Conservation (phyloP, 2,113 vertebrate genomes). For the Sisor rabdophorus region DNA sequence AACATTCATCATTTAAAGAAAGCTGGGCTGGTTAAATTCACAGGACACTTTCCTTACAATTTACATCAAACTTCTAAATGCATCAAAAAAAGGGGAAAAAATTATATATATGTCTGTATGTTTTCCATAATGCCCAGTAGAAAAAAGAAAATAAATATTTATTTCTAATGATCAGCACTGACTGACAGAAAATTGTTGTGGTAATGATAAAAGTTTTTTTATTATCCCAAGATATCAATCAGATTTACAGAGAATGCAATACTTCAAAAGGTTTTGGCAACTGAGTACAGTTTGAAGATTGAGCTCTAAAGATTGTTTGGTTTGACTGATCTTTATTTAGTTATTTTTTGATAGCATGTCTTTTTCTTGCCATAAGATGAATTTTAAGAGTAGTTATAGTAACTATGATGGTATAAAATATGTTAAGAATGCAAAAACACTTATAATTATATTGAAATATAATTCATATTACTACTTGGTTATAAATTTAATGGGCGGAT, state of each 20-base stretch:
- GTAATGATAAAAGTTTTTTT: background rate
- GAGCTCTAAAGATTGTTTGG: too few species aligned
- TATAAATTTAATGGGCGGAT: too few species aligned
- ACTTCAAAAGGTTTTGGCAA: too few species aligned
- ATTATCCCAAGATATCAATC: background rate
- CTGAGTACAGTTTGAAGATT: too few species aligned
- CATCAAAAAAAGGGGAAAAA: background rate
- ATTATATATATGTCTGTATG: background rate
- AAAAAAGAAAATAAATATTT: too few species aligned
- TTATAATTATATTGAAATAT: background rate
- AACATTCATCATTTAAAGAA: constrained; percentile 12
- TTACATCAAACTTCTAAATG: background rate
- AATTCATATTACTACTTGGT: too few species aligned
- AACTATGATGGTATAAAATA: background rate
- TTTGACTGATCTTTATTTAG: too few species aligned
- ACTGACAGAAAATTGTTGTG: background rate
- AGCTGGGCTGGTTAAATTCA: background rate
- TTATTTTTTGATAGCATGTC: too few species aligned
- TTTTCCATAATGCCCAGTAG: background rate
- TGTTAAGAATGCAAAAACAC: too few species aligned
- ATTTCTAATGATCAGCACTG: background rate
- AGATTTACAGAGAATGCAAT: background rate
- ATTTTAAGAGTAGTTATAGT: background rate
- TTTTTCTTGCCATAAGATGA: too few species aligned
- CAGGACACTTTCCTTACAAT: background rate